Evolutionary conservation across 1,140 invertebrate species (phyloP).

Genomic region (Pseudomyrmex concolor): DNA sequence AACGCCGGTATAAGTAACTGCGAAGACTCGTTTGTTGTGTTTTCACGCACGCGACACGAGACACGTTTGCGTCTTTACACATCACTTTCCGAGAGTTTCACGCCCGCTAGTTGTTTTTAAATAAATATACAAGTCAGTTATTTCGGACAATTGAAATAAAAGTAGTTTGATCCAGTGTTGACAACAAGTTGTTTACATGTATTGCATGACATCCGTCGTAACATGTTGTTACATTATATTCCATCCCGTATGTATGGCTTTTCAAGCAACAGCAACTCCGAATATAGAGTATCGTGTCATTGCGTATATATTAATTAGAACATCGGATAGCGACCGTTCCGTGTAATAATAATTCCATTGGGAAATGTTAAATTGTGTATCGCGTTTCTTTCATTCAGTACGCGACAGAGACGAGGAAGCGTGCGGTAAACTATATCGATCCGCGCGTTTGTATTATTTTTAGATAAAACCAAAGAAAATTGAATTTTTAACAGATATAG

Average conservation of each 20-base stretch:
- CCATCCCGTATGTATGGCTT: neutral
- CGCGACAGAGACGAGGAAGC: too few relatives aligned
- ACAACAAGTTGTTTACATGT: neutral
- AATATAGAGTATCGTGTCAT: neutral
- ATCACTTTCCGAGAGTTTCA: neutral
- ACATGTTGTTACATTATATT: neutral
- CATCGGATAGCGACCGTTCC: neutral
- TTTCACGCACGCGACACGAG: constrained; percentile 6
- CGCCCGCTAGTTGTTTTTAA: neutral
- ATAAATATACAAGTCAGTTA: too few relatives aligned
- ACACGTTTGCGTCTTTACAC: neutral
- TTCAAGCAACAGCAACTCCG: neutral
- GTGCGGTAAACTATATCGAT: too few relatives aligned
- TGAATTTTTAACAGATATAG: neutral
- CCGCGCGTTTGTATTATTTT: neutral
- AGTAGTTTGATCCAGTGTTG: neutral
- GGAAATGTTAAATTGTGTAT: neutral
- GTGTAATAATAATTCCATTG: neutral
- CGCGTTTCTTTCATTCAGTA: neutral
- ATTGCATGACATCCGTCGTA: neutral
- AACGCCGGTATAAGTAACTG: neutral
- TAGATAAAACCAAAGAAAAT: neutral
- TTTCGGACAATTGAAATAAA: neutral
- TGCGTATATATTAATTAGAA: constrained; percentile 16
- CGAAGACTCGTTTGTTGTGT: neutral